These are phyloP conservation scores for Myotis findleyi DNA, from an alignment of 2,797 vertebrate species.

Conservation along the genomic window DNA sequence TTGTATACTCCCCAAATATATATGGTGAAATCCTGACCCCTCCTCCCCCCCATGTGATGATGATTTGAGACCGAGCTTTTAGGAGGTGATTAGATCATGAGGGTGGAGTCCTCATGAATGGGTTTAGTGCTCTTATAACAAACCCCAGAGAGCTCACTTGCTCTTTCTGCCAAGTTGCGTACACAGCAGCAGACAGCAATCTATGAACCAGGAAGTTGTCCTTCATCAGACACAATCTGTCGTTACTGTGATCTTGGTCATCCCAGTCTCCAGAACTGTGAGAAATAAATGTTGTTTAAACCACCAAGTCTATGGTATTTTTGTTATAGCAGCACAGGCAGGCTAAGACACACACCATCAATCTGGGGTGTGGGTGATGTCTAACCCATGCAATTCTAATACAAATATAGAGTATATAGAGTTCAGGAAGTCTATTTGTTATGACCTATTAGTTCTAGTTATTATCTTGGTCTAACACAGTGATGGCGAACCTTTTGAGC, in stretches of 20 bases:
- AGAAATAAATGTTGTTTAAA: neutral
- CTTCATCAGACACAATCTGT: neutral
- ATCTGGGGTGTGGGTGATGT: neutral
- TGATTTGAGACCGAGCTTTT: neutral
- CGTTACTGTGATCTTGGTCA: neutral
- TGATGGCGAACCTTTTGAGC: too few relatives aligned
- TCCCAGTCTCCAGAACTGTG: neutral
- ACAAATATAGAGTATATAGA: neutral
- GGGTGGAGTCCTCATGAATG: neutral
- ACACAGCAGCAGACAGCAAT: neutral
- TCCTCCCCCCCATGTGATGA: neutral
- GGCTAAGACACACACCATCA: neutral
- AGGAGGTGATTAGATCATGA: neutral
- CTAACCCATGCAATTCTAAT: neutral
- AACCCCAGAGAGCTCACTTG: neutral
- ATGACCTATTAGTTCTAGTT: neutral
- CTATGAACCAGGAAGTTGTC: neutral
- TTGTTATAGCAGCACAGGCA: neutral
- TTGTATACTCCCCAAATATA: neutral
- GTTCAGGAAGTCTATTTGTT: neutral
- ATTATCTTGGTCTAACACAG: neutral
- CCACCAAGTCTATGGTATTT: neutral
- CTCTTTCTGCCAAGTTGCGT: neutral
- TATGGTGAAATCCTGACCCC: neutral
- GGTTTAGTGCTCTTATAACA: neutral